These are phyloP conservation scores for Melangyna quadrimaculata DNA, from an alignment of 2,888 invertebrate species.

Conservation along the genomic window DNA sequence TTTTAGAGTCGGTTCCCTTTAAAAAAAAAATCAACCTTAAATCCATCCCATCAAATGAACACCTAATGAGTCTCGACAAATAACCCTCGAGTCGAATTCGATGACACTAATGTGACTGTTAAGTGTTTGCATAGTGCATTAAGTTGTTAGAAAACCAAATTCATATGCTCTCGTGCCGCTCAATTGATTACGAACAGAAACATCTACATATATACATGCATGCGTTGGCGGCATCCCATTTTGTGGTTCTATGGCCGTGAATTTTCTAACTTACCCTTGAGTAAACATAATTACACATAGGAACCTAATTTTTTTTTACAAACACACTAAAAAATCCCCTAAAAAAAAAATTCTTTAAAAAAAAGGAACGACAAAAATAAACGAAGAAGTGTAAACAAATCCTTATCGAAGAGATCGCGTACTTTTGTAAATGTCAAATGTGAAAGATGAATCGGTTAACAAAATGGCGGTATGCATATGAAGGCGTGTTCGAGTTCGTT, in stretches of 20 bases:
- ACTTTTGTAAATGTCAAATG: slow-evolving; percentile 18
- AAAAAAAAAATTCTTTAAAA: not conserved
- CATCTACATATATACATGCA: not conserved
- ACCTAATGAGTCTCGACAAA: slow-evolving; percentile 53
- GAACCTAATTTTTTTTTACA: slow-evolving; percentile 8
- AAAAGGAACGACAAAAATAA: not conserved
- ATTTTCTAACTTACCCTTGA: slow-evolving; percentile 43
- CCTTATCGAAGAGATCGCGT: slow-evolving; percentile 32
- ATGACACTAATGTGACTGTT: slow-evolving; percentile 62
- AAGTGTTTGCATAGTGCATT: slow-evolving; percentile 63
- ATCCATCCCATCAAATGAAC: slow-evolving; percentile 39
- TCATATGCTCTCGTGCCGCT: slow-evolving; percentile 59
- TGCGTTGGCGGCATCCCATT: not conserved
- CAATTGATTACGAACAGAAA: slow-evolving; percentile 41
- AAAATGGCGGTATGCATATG: slow-evolving; percentile 18
- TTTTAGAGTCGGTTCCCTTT: slow-evolving; percentile 8
- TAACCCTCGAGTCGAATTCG: slow-evolving; percentile 23
- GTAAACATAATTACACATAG: slow-evolving; percentile 46
- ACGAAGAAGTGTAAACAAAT: slow-evolving; percentile 35
- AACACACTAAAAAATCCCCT: slow-evolving; percentile 14
- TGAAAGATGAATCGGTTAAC: slow-evolving; percentile 42
- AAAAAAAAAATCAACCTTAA: not conserved
- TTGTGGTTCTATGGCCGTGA: slow-evolving; percentile 38
- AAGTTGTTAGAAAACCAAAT: slow-evolving; percentile 45
- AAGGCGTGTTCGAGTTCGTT: too few relatives aligned